Percentiles rank a stretch among this genome's conserved stretches.
These are phyloP conservation scores for Sebastes alutus DNA, from an alignment of 2,797 vertebrate genomes.

Conservation along the genomic window DNA sequence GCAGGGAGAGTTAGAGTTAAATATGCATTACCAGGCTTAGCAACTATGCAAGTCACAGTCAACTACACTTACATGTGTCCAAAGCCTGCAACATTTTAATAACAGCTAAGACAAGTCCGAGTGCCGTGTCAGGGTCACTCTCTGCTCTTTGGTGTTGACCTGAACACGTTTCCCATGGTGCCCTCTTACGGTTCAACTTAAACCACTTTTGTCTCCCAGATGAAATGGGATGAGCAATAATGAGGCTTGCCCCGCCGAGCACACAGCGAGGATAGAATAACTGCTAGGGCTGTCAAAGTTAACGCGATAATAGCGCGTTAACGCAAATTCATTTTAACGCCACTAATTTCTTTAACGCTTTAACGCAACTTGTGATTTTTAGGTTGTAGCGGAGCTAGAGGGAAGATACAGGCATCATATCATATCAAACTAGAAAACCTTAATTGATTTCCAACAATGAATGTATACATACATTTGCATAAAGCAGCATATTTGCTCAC, in stretches of 20 bases:
- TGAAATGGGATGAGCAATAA: slow-evolving; percentile 35
- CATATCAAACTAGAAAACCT: too few species aligned
- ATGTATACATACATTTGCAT: too few species aligned
- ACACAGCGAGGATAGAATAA: slow-evolving; percentile 5
- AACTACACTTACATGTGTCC: slow-evolving; percentile 9
- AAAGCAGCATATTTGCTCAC: too few species aligned
- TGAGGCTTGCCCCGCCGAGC: slow-evolving; percentile 7
- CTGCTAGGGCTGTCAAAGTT: not conserved
- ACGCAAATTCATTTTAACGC: too few species aligned
- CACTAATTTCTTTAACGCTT: too few species aligned
- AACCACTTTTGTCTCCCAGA: slow-evolving; percentile 6
- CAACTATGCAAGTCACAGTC: slow-evolving; percentile 30
- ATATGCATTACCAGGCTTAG: slow-evolving; percentile 47
- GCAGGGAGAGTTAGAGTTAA: slow-evolving; percentile 47
- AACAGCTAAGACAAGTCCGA: not conserved
- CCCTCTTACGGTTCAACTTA: slow-evolving; percentile 1
- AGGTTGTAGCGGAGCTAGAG: too few species aligned
- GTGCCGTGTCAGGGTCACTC: not conserved
- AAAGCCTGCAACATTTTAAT: slow-evolving; percentile 14
- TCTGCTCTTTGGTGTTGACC: slow-evolving; percentile 18
- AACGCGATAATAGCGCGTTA: too few species aligned
- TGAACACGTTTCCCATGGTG: slow-evolving; percentile 12
- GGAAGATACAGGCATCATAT: too few species aligned
- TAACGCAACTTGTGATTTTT: too few species aligned
- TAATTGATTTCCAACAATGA: too few species aligned